Percentiles rank a stretch among this genome's conserved stretches.
Conservation (phyloP, 2,113 vertebrate species). For the Oenanthe melanoleuca region DNA sequence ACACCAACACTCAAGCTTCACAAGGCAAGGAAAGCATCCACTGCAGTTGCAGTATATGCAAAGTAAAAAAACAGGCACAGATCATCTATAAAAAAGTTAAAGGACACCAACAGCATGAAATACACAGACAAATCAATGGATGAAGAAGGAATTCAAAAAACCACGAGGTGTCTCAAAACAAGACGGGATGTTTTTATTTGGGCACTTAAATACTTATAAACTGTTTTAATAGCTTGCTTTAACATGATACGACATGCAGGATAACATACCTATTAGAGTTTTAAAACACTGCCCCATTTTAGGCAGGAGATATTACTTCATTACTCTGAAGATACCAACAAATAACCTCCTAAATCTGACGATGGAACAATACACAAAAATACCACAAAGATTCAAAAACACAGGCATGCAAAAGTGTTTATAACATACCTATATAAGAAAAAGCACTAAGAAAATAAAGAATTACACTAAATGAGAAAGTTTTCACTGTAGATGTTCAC, state of each 20-base stretch:
- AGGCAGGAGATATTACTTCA: background rate
- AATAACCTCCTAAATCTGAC: background rate
- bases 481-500: background rate
- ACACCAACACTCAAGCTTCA: background rate
- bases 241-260: background rate
- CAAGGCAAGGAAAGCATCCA: background rate
- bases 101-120: background rate
- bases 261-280: background rate
- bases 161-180: background rate
- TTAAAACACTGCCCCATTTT: background rate
- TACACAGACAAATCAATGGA: background rate
- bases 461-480: background rate
- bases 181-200: background rate
- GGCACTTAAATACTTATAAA: background rate
- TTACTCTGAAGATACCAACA: background rate
- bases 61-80: background rate
- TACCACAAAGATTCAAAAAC: background rate
- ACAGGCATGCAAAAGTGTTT: background rate
- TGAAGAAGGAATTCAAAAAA: background rate
- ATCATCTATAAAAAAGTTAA: background rate
- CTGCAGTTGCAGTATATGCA: accelerated
- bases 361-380: background rate
- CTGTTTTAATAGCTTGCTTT: background rate
- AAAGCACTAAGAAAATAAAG: background rate
- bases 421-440: background rate